Conservation (phyloP, 2,113 vertebrate genomes). For the Nesoenas mayeri region DNA sequence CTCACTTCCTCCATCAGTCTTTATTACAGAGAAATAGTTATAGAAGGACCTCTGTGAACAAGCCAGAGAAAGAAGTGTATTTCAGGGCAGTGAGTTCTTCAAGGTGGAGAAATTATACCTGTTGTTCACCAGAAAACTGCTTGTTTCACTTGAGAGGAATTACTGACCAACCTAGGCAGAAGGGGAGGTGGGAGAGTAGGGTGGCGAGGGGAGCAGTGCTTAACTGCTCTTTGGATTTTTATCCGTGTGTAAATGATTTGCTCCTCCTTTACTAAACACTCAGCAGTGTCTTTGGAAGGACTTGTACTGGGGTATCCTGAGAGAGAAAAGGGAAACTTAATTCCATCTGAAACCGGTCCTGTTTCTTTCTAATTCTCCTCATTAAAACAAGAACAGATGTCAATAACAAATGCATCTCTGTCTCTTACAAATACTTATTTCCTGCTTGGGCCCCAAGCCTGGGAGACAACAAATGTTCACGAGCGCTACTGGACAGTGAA, state of each 20-base stretch:
- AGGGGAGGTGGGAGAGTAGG: neutral
- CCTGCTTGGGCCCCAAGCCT: neutral
- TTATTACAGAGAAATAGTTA: constrained; percentile 48
- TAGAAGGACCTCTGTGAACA: constrained; percentile 34
- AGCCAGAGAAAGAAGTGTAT: neutral
- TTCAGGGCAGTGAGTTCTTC: neutral
- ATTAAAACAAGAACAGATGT: constrained; percentile 33
- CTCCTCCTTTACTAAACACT: neutral
- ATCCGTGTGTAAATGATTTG: neutral
- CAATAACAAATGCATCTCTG: neutral
- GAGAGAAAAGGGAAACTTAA: neutral
- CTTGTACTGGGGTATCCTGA: neutral
- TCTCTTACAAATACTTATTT: constrained; percentile 26
- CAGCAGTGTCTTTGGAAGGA: neutral
- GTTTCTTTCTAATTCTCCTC: constrained; percentile 10
- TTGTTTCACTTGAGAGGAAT: neutral
- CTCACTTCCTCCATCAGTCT: neutral
- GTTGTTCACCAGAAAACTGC: constrained; percentile 13
- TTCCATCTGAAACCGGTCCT: neutral
- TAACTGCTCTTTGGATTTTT: constrained; percentile 18
- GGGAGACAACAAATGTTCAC: constrained; percentile 20
- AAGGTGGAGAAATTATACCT: constrained; percentile 2
- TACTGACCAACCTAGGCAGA: constrained; percentile 2
- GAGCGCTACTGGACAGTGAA: neutral
- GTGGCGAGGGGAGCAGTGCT: neutral